Evolutionary conservation across 1,140 invertebrate genomes (phyloP), one percentile per base, ranked within the genome.

Genomic region (Paraescarpia echinospica): DNA sequence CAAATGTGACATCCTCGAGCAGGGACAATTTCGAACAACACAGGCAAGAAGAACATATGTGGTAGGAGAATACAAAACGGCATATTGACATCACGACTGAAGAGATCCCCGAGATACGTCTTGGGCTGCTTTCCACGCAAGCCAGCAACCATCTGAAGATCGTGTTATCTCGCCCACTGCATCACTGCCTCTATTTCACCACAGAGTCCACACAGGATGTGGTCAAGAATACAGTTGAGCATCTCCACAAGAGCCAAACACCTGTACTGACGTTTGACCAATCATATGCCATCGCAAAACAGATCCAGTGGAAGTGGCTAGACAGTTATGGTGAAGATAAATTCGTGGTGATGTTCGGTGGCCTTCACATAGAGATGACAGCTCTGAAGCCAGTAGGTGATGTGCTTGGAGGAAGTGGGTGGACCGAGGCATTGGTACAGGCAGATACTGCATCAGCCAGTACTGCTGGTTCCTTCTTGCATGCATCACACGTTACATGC

Each of bases 261-360:
- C 18, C 35, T 14, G 88, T 92, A 33, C 33, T 90, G 14, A 90
- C 77, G 34, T 89, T 33, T 35, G 94, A 94, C 51, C 92, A 93
- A 90, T 94, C 94, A 77, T 94, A 34, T 94, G 92, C 92, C 41
- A 34, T 94, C 34, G 31, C 94, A 93, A 35, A 51, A 94, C 31
- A 91, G n/a, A 12, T 92, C 93, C 90, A 94, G 94, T 59, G 93
- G 94, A 89, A 92, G 33, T 94, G 93, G 34, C 94, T 93, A 35
- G 88, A 94, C 31, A 91, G n/a, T 22, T 93, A 93, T 92, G 94
- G 94, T 59, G 93, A 94, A 89, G 93, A 94, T 9, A n/a, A 93
- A 92, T 89, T 93, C 93, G 90, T 31, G 94, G 93, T 95, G 41
- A 94, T 94, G 94, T 51, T 94, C 34, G 94, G 94, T 89, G 94